Base-by-base conservation (phyloP, 37 sponge, comb jelly and placozoan species). In the Agelas oroides region DNA sequence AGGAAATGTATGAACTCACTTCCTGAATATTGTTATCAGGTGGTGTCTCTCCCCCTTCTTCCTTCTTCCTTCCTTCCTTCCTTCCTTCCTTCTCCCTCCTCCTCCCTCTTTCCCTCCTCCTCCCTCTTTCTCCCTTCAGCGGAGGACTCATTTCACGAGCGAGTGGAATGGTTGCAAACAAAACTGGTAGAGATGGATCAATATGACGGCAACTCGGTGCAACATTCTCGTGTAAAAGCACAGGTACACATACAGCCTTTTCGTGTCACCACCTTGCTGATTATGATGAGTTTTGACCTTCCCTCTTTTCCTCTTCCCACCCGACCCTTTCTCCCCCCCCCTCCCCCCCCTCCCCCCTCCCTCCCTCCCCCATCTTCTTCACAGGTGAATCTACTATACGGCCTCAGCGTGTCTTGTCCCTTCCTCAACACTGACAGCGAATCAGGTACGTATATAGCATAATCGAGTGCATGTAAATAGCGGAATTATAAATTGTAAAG, bases 351-450 rank as follows among this genome's bases (percentile, higher is more conserved):
- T 17, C 59, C 77, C 59, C 62, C 63, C 3, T 8, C 46, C 8
- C 46, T 46, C 46, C 8, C 6, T 8, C 46, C 8, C 8, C 8
- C 46, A 3, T 46, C 46, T 46, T 8, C 8, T 46, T 8, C 27
- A 13, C 46, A 78, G 63, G 73, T 62, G 16, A 34, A 62, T 41
- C 40, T 82, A 1, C 58, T 75, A 19, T 75, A 54, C n/a, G 23
- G 76, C 32, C 31, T 25, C n/a, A 82, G 83, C 19, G n/a, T 38
- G 0, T 82, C 83, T 1, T 82, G 83, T 37, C 83, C 83, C 2
- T 20, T 73, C 20, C 63, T 82, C 39, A 59, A 33, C 18, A 67
- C 65, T 11, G 66, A 5, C 30, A 23, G n/a, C 25, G 67, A 65
- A 27, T 39, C 32, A 40, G 79, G 66, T 79, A 52, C 11, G 62